Percentiles rank a stretch among this genome's conserved stretches.
phyloP scores from a whole-genome alignment of 2,113 vertebrate species.

The Eulemur rufifrons region DNA sequence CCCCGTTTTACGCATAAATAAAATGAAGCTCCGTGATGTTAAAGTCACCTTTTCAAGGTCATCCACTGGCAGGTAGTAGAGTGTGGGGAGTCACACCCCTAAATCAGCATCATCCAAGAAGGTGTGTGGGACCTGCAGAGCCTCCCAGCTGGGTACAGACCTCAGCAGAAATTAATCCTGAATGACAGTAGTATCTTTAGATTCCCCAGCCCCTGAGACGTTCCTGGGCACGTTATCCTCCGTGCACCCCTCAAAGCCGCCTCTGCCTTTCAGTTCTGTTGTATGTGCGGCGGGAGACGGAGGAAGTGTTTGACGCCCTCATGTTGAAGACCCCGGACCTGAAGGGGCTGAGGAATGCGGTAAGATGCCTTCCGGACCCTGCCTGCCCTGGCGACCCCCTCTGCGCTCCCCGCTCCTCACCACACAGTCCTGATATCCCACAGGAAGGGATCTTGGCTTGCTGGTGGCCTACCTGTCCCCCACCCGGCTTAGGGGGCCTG shows the following conservation, averaged over 20 bases:
- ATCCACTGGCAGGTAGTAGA: neutral
- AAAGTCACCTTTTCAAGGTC: neutral
- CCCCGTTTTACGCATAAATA: neutral
- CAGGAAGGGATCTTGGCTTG: neutral
- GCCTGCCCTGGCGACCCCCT: neutral
- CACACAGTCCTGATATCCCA: neutral
- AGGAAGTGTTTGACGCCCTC: conserved; percentile 97
- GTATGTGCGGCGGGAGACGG: conserved; percentile 91
- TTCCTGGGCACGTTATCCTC: neutral
- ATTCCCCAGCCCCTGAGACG: too few species aligned
- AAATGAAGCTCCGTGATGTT: neutral
- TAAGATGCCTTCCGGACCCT: conserved; percentile 80
- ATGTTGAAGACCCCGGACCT: conserved; percentile 96
- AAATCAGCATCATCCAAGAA: neutral
- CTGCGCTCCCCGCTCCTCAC: neutral
- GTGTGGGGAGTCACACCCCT: neutral
- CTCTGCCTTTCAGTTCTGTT: conserved; percentile 89
- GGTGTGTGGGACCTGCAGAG: fast-evolving
- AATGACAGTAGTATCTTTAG: neutral
- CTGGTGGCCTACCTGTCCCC: conserved; percentile 24
- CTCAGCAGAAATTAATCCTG: neutral
- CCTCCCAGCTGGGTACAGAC: neutral
- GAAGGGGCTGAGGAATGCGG: conserved; percentile 93
- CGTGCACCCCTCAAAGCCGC: neutral
- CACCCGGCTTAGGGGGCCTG: neutral